Conservation (phyloP, 2,113 vertebrate genomes). For the Amphiprion percula region DNA sequence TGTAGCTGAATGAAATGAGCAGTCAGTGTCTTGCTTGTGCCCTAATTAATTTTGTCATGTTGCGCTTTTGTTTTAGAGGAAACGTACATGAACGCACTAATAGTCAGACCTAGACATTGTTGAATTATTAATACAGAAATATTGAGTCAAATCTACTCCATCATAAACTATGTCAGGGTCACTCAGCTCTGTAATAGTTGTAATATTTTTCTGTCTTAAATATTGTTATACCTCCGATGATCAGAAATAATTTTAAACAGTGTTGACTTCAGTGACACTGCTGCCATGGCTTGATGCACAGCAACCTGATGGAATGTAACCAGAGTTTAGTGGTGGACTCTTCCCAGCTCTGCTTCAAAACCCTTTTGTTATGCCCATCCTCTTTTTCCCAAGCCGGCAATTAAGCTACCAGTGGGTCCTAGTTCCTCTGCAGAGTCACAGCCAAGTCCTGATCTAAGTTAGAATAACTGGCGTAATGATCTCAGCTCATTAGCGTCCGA, state of each 20-base stretch:
- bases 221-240: neutral
- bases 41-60: neutral
- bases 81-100: too few relatives aligned
- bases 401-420: constrained; percentile 70
- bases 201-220: neutral
- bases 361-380: constrained; percentile 66
- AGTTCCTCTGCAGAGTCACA: constrained; percentile 58
- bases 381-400: constrained; percentile 72
- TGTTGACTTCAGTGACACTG: constrained; percentile 21
- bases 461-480: constrained; percentile 83
- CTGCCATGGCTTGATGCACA: constrained; percentile 17
- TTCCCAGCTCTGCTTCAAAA: constrained; percentile 62
- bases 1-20: neutral
- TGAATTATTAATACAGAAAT: too few relatives aligned
- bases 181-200: neutral
- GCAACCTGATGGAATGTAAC: constrained; percentile 67
- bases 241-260: neutral
- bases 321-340: constrained; percentile 51
- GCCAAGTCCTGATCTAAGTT: constrained; percentile 81
- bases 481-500: constrained; percentile 75
- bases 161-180: neutral
- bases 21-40: too few relatives aligned
- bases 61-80: too few relatives aligned
- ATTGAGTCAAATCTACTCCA: too few relatives aligned
- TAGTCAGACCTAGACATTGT: too few relatives aligned